Base-by-base conservation (phyloP, 2,113 vertebrate species). In the Morone chrysops region DNA sequence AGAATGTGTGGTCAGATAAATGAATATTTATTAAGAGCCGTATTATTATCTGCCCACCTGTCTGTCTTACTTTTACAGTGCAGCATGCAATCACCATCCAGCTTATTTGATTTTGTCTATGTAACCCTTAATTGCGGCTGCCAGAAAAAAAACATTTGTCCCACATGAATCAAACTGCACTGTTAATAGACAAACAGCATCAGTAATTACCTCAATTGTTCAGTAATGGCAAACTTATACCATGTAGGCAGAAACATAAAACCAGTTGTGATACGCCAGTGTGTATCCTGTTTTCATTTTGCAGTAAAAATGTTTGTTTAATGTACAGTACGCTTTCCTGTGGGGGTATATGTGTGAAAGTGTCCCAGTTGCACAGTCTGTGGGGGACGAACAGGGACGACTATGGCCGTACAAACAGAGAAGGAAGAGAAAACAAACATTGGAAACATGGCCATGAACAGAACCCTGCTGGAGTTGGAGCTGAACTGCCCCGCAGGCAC, bases 291-390 rank as follows among this genome's bases (percentile, higher is more conserved):
- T 92, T 92, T 89, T 82, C 76, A 78, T 89, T 92, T 61, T 63
- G 47, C 74, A 81, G 72, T 72, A 68, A 70, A 85, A 41, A 31
- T 72, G 77, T 89, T 92, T 93, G 87, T 87, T 54, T 91, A 92
- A 90, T 86, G 72, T 81, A 84, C 82, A 87, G 81, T 85, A 83
- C 3, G 51, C 75, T 76, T 92, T 93, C 91, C 89, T 92, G 85
- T 91, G 89, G 80, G 92, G 90, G 80, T 88, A 78, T 92, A 93
- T 90, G 93, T 91, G 92, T 92, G 84, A 93, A 92, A 92, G 88
- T 88, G 89, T 87, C 82, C 91, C 69, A 81, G 87, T 81, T 90
- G 85, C 75, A 79, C 78, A 77, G 84, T 82, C 70, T 72, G 75
- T 31, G 78, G 85, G 83, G 86, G 81, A 86, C 83, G 86, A 88